Evolutionary conservation across 1,140 invertebrate genomes (phyloP), one percentile per base, ranked within the genome.

Genomic region (Watersipora subatra): DNA sequence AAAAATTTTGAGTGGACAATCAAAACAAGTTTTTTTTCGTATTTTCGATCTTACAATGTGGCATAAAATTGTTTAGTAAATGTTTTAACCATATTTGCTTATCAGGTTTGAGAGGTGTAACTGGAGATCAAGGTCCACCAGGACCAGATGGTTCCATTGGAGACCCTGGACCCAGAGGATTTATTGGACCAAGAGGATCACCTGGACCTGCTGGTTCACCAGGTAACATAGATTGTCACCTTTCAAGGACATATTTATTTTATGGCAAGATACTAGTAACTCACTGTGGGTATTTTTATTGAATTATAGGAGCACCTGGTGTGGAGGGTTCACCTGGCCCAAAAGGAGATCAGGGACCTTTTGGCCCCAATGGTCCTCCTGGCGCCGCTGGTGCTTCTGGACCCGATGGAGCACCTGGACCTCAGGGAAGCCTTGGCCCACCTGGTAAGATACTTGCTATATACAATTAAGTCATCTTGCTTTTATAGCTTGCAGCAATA

Each of bases 141-240:
- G 58, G 58, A 59, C 58, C 58, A 12, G 27, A 28, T 25, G 58
- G 58, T 22, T 25, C 58, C 7, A 22, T 22, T 28, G 58, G 58
- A 24, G 58, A 59, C 27, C 58, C 58, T 7, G 58, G 58, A 12
- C 58, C 58, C 7, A 28, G 22, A 22, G 58, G 58, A 0, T 79
- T 86, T 0, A 83, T 86, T 57, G 88, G 87, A 15, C 83, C 86
- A 24, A 84, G 87, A 26, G 88, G 88, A 68, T 81, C 86, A 69
- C 84, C 86, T 69, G 87, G 87, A 77, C 70, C 70, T 29, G 69
- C 73, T 64, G 74, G 74, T 57, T 68, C 70, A 27, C 68, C 72
- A 12, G 73, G 73, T 58, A 67, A n/a, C n/a, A 72, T 72, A 19
- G 19, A 19, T 63, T 56, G 65, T 62, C 46, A 17, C 58, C n/a